Evolutionary conservation across 2,888 invertebrate genomes (phyloP), one percentile per base, ranked within the genome.

Genomic region (Germaria angustata): DNA sequence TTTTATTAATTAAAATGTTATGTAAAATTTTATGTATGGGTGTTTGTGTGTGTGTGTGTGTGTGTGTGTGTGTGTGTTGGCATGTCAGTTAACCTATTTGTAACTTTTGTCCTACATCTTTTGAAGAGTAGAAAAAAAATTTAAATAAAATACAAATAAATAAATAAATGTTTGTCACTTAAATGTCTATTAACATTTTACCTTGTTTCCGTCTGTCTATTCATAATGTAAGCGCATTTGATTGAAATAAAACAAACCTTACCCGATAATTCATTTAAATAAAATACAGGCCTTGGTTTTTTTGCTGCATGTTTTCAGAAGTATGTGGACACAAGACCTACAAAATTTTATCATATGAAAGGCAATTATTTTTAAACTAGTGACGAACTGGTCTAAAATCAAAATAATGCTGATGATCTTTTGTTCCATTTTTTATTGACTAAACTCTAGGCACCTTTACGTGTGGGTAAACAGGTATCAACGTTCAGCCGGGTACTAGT

Each of bases 131-230:
- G n/a, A n/a, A n/a, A 20, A 6, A n/a, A 41, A 39, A 24, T 13
- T 39, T 13, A 61, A 71, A 24, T 39, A 46, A 39, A 59, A 49
- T 28, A n/a, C 24, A 61, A 39, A 39, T 59, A 71, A 71, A 59
- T 49, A 72, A 61, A 61, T 39, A 39, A 59, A 49, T 34, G 63
- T 80, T 20, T 80, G 75, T 75, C 75, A 63, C 20, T 75, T 75
- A 75, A 73, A 72, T 66, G 72, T 80, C 79, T 73, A 73, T 73
- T 73, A 61, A 68, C 61, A 68, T 80, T 68, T 61, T 53, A 61
- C 51, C 11, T 61, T 41, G 57, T 63, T 55, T 63, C 53, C 61
- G 69, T 34, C n/a, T 15, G 15, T 39, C 13, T 53, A 36, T 39
- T 15, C 32, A 2, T 20, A 22, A 49, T 49, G 22, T 49, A 22